Base-by-base conservation (phyloP, 2,797 vertebrate genomes). In the Craterocephalus amniculus region DNA sequence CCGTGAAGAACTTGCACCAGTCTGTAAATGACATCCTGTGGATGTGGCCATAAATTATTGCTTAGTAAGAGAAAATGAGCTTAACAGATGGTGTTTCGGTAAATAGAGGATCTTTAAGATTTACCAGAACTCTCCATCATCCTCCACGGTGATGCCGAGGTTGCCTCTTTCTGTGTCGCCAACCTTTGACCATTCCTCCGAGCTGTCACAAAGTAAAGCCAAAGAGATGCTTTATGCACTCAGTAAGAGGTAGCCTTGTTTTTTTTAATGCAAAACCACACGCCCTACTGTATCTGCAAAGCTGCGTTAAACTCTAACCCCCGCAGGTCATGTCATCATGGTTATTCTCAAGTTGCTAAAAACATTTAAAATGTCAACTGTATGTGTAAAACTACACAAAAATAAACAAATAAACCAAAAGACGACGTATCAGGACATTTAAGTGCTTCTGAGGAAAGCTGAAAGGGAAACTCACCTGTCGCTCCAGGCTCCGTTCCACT, bases 91-190 rank as follows among this genome's bases (percentile, higher is more conserved):
- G 13, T 40, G 31, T 43, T 14, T 12, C n/a, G 18, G 26, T 5
- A 32, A 29, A 6, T 7, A 12, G 0, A 49, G 18, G n/a, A 55
- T 32, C 14, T 1, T 43, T 18, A 18, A 31, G 4, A 34, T 70
- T 72, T 52, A 98, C 97, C 98, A 99, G 91, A 99, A 99, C 85
- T 99, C 98, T 59, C 97, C 98, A 77, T 99, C 96, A 0, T 99
- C 95, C 71, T 89, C 92, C 48, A 98, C 92, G 1, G 92, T 93
- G 77, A 99, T 95, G 20, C 95, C 96, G 40, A 99, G 90, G 5
- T 89, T 93, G 34, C 85, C 88, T 11, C 95, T 86, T 82, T 99
- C 97, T 2, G 75, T 88, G 63, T 89, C 74, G 1, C 95, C 96
- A 31, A 99, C 92, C 74, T 95, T 96, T 51, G 94, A 88, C 97